A percentile compares a stretch with the other conserved stretches of the same genome.
Conservation (phyloP, 2,113 vertebrate species). For the Passer domesticus region DNA sequence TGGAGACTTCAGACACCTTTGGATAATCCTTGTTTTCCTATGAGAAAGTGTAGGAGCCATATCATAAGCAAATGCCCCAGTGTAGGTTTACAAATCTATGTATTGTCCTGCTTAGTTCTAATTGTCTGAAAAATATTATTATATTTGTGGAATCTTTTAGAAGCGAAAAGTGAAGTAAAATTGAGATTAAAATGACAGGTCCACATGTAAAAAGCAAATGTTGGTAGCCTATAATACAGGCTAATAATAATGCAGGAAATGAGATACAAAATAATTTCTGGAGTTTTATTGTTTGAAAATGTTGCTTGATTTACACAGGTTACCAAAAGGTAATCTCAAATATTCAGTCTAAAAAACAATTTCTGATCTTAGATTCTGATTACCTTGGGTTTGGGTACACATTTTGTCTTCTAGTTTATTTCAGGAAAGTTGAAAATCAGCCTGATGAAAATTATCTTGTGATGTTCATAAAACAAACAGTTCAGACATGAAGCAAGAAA, state of each 20-base stretch:
- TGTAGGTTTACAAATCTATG: not conserved
- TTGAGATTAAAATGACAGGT: not conserved
- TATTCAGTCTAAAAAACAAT: not conserved
- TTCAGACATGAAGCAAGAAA: not conserved
- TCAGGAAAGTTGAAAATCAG: not conserved
- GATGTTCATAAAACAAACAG: not conserved
- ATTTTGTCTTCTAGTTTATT: not conserved
- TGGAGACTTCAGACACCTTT: not conserved
- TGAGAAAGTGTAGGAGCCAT: not conserved
- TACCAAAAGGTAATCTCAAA: not conserved
- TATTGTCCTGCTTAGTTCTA: not conserved
- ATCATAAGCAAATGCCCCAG: not conserved
- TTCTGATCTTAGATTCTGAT: not conserved
- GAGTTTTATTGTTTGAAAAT: not conserved
- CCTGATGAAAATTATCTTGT: not conserved
- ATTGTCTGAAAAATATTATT: not conserved
- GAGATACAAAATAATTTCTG: not conserved
- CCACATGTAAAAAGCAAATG: not conserved
- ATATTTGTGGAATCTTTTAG: not conserved
- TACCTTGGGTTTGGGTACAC: not conserved
- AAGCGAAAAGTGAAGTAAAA: not conserved
- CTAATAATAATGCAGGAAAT: not conserved
- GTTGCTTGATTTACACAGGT: not conserved
- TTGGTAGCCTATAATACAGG: not conserved
- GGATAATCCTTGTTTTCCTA: not conserved